Conservation (phyloP, 1,140 invertebrate genomes). For the Lepidotrigona ventralis region DNA sequence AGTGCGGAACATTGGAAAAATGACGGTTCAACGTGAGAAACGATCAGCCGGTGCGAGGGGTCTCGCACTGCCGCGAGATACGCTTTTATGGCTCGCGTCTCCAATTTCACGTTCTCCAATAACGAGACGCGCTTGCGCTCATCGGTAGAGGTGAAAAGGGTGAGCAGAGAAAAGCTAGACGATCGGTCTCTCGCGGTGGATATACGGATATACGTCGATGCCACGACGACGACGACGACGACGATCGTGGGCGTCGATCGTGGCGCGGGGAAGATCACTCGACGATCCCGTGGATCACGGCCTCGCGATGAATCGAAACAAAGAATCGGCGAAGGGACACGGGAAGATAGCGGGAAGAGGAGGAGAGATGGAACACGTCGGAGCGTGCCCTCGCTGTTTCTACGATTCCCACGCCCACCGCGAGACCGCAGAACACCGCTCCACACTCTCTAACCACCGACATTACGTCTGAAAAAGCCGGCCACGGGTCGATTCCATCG, state of each 20-base stretch:
- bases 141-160: slow-evolving; percentile 2
- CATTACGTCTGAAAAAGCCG: slow-evolving; percentile 56
- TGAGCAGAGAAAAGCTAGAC: slow-evolving; percentile 38
- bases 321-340: neutral
- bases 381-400: slow-evolving; percentile 58
- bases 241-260: slow-evolving; percentile 52
- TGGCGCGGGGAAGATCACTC: slow-evolving; percentile 33
- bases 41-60: slow-evolving; percentile 25
- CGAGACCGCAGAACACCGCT: slow-evolving; percentile 44
- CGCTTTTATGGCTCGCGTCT: slow-evolving; percentile 37
- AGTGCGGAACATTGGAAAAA: neutral
- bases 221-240: neutral
- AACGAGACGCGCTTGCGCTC: slow-evolving; percentile 8
- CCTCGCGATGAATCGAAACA: slow-evolving; percentile 24
- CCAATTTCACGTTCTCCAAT: slow-evolving; percentile 36
- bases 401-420: slow-evolving; percentile 66
- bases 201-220: neutral
- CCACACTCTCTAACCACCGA: slow-evolving; percentile 52
- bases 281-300: slow-evolving; percentile 39
- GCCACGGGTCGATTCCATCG: slow-evolving; percentile 46
- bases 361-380: slow-evolving; percentile 19
- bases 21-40: slow-evolving; percentile 4
- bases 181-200: slow-evolving; percentile 9
- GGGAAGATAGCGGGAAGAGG: neutral
- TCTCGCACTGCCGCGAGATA: slow-evolving; percentile 30